Evolutionary conservation across 2,113 vertebrate genomes (phyloP).

Genomic region (Campylomormyrus numenius): DNA sequence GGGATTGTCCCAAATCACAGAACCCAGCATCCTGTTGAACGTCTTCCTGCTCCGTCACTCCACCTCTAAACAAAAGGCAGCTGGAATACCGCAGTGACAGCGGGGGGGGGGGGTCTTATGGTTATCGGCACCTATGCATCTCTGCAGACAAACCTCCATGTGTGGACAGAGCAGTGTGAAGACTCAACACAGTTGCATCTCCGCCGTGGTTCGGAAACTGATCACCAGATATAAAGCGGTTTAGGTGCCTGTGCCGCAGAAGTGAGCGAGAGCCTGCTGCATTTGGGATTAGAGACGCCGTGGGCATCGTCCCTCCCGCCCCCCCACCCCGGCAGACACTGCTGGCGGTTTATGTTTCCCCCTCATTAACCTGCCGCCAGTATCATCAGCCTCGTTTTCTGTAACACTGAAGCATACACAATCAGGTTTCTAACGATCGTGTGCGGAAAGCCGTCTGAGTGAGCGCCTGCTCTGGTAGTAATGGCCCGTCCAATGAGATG

Average conservation of each 20-base stretch:
- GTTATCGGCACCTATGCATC: slow-evolving; percentile 41
- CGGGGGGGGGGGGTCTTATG: neutral
- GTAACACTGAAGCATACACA: neutral
- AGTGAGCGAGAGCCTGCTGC: slow-evolving; percentile 29
- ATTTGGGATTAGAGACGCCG: slow-evolving; percentile 53
- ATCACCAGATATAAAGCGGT: slow-evolving; percentile 51
- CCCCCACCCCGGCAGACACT: neutral
- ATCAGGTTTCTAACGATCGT: neutral
- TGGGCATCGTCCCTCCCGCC: slow-evolving; percentile 42
- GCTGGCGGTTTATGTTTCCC: slow-evolving; percentile 25
- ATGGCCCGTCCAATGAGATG: neutral
- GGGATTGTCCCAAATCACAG: neutral
- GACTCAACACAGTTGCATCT: slow-evolving; percentile 50
- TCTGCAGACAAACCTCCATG: slow-evolving; percentile 22
- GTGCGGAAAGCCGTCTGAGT: neutral
- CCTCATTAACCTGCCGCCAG: neutral
- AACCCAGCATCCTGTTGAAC: no score
- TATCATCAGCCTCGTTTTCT: neutral
- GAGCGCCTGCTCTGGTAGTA: neutral
- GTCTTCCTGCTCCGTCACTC: neutral
- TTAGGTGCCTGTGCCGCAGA: slow-evolving; percentile 40
- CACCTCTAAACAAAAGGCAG: neutral
- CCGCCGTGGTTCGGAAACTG: slow-evolving; percentile 45
- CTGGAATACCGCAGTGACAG: neutral
- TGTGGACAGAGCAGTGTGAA: slow-evolving; percentile 40